Evolutionary conservation across 1,140 invertebrate genomes (phyloP).

Genomic region (Monochamus saltuarius): DNA sequence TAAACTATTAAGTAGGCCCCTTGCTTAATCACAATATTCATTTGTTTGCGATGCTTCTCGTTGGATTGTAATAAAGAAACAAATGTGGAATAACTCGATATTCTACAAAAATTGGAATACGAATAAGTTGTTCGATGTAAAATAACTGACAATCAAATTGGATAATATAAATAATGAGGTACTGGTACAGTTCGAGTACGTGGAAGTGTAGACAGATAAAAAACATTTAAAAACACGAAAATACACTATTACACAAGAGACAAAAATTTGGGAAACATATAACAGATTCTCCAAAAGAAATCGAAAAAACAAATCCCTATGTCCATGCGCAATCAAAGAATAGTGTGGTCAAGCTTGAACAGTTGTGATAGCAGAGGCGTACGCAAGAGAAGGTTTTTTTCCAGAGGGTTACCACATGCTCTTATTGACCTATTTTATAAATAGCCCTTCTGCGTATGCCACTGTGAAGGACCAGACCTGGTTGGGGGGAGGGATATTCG

Average conservation of each 20-base stretch:
- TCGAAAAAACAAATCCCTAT: too few relatives aligned
- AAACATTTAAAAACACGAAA: conserved; percentile 5
- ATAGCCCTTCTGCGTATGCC: too few relatives aligned
- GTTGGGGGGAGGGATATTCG: conserved; percentile 11
- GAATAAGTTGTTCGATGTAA: too few relatives aligned
- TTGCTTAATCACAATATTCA: conserved; percentile 18
- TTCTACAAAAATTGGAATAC: too few relatives aligned
- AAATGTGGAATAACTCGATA: too few relatives aligned
- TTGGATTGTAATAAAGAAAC: neutral
- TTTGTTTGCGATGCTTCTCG: conserved; percentile 22
- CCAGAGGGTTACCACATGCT: conserved; percentile 2
- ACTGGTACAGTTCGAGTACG: too few relatives aligned
- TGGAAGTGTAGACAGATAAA: neutral
- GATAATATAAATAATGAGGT: too few relatives aligned
- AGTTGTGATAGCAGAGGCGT: conserved; percentile 24
- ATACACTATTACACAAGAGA: neutral
- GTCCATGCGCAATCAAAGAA: conserved; percentile 43
- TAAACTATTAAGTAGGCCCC: too few relatives aligned
- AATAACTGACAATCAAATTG: too few relatives aligned
- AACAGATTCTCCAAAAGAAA: too few relatives aligned
- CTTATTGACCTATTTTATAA: too few relatives aligned
- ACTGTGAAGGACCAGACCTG: too few relatives aligned
- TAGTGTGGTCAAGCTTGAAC: conserved; percentile 45
- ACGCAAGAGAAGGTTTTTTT: neutral
- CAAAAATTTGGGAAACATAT: neutral